phyloP scores from a whole-genome alignment of 2,797 vertebrate genomes.

The Etheostoma nigrum region DNA sequence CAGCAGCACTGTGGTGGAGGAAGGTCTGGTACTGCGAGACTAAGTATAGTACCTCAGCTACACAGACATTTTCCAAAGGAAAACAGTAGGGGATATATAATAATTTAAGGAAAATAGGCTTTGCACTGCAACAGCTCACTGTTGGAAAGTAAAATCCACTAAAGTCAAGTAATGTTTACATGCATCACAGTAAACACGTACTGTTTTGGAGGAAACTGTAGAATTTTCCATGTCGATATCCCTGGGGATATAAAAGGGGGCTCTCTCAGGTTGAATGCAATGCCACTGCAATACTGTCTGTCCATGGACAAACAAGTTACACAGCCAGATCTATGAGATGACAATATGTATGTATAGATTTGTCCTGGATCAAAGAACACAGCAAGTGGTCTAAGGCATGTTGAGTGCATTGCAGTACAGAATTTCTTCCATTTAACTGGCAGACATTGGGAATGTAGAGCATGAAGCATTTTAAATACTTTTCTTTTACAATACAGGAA shows the following conservation, averaged over 20 bases:
- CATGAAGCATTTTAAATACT: not conserved
- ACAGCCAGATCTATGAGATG: constrained; percentile 36
- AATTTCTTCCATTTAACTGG: constrained; percentile 5
- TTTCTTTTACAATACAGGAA: not conserved
- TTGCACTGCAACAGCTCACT: not conserved
- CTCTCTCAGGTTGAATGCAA: constrained; percentile 11
- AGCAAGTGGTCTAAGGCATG: constrained; percentile 22
- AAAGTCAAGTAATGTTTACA: constrained; percentile 21
- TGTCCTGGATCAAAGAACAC: constrained; percentile 31
- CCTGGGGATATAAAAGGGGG: constrained; percentile 16
- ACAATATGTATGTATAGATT: constrained; percentile 37
- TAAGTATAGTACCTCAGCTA: not conserved
- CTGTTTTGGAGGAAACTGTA: constrained; percentile 13
- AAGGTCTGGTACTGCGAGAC: not conserved
- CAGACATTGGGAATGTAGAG: not conserved
- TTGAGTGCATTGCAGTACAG: not conserved
- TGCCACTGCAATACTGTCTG: constrained; percentile 3
- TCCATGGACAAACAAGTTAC: constrained; percentile 26
- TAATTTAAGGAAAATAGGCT: not conserved
- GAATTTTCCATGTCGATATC: constrained; percentile 1
- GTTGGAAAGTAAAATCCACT: not conserved
- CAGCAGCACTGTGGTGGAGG: too few species aligned
- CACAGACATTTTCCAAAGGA: not conserved
- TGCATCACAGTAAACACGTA: not conserved
- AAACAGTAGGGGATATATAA: not conserved